Conservation (phyloP, 2,888 invertebrate genomes). For the Parapristionchus giblindavisi region DNA sequence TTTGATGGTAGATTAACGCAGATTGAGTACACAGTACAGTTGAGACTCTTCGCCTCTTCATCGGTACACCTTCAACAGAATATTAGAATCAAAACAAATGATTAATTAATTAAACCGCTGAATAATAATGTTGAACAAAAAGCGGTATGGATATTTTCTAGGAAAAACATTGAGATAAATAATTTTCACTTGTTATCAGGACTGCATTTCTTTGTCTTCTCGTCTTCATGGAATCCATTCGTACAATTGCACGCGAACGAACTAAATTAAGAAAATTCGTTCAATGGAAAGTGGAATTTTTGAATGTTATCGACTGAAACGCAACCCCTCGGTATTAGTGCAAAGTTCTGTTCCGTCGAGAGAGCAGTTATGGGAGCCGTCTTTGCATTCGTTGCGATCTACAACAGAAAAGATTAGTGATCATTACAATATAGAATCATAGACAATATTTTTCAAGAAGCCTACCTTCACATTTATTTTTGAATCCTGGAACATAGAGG, state of each 20-base stretch:
- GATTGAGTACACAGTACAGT: constrained; percentile 11
- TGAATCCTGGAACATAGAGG: background rate
- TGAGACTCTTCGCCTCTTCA: background rate
- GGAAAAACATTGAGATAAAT: too few relatives aligned
- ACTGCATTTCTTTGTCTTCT: constrained; percentile 13
- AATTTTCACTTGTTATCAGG: constrained; percentile 22
- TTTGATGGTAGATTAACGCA: constrained; percentile 14
- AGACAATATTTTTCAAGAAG: background rate
- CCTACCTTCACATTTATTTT: background rate
- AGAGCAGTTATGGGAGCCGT: constrained; percentile 75
- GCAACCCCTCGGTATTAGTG: background rate
- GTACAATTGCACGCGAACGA: constrained; percentile 20
- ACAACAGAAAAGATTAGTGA: background rate
- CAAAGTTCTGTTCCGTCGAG: constrained; percentile 31
- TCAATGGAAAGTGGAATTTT: too few relatives aligned
- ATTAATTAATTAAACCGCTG: too few relatives aligned
- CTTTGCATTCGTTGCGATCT: constrained; percentile 89
- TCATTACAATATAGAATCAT: background rate
- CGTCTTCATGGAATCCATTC: constrained; percentile 2
- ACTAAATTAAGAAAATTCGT: too few relatives aligned
- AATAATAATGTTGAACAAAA: too few relatives aligned
- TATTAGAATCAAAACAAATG: too few relatives aligned
- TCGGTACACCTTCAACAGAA: background rate
- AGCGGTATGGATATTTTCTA: too few relatives aligned
- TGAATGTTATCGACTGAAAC: background rate